phyloP scores from a whole-genome alignment of 1,140 invertebrate genomes.

The Saccostrea echinata region DNA sequence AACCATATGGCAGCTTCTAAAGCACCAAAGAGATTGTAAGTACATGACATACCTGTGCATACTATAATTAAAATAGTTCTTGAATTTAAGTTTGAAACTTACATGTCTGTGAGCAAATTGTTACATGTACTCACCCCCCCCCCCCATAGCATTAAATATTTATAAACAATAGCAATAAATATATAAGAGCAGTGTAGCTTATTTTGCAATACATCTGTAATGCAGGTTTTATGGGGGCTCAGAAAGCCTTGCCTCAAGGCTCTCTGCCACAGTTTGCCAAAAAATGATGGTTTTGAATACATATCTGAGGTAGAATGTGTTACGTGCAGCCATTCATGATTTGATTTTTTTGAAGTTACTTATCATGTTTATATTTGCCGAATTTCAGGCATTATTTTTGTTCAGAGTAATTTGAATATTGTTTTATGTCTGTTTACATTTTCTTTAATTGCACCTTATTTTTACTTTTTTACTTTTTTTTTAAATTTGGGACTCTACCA shows the following conservation, averaged over 20 bases:
- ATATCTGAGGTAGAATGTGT: slow-evolving; percentile 20
- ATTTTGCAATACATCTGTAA: slow-evolving; percentile 18
- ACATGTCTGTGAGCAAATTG: too few species aligned
- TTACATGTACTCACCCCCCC: background rate
- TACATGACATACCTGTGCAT: too few species aligned
- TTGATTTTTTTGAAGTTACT: background rate
- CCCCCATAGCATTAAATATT: background rate
- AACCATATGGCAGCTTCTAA: slow-evolving; percentile 49
- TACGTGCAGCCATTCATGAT: background rate
- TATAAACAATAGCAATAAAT: background rate
- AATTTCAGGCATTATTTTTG: too few species aligned
- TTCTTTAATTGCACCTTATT: too few species aligned
- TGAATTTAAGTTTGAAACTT: too few species aligned
- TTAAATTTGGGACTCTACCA: too few species aligned
- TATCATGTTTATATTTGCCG: too few species aligned
- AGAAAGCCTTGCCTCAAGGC: background rate
- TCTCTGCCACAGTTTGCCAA: slow-evolving; percentile 42
- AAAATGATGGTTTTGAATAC: slow-evolving; percentile 46
- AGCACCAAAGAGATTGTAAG: slow-evolving; percentile 46
- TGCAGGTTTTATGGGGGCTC: slow-evolving; percentile 37
- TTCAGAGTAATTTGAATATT: too few species aligned
- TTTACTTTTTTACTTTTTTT: too few species aligned
- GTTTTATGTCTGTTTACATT: too few species aligned
- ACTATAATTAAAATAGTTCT: too few species aligned
- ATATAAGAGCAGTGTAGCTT: background rate